Evolutionary conservation across 2,113 vertebrate genomes (phyloP).

Genomic region (Hystrix cristata): DNA sequence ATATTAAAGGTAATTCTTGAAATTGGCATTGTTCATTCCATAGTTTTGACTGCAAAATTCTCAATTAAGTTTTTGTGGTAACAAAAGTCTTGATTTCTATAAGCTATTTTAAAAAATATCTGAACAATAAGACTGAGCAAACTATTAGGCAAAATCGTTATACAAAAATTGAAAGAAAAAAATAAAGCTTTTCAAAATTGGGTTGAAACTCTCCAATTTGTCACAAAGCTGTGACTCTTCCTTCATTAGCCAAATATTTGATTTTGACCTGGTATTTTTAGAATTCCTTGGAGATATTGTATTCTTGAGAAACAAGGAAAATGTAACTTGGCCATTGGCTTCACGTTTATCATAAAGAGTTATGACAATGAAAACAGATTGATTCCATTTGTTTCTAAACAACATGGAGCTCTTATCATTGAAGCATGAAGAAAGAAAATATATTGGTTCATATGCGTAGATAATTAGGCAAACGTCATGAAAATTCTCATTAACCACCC

Average conservation of each 20-base stretch:
- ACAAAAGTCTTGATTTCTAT: background rate
- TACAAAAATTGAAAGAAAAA: background rate
- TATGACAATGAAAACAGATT: background rate
- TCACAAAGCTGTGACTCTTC: background rate
- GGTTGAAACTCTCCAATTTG: background rate
- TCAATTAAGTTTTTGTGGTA: background rate
- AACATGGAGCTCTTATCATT: background rate
- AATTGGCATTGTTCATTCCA: background rate
- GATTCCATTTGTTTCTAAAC: constrained; percentile 5
- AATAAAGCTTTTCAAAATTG: background rate
- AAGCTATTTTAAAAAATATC: background rate
- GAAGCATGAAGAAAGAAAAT: constrained; percentile 50
- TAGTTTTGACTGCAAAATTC: background rate
- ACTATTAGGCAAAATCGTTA: background rate
- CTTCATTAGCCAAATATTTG: background rate
- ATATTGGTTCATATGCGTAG: background rate
- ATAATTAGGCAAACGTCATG: background rate
- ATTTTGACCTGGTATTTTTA: background rate
- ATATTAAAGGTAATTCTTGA: background rate
- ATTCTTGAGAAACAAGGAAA: background rate
- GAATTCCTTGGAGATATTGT: background rate
- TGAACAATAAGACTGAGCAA: background rate
- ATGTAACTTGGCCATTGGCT: background rate
- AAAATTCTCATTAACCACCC: background rate
- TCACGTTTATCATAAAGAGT: background rate